phyloP scores from a whole-genome alignment of 1,140 invertebrate species.

The Diprion similis region DNA sequence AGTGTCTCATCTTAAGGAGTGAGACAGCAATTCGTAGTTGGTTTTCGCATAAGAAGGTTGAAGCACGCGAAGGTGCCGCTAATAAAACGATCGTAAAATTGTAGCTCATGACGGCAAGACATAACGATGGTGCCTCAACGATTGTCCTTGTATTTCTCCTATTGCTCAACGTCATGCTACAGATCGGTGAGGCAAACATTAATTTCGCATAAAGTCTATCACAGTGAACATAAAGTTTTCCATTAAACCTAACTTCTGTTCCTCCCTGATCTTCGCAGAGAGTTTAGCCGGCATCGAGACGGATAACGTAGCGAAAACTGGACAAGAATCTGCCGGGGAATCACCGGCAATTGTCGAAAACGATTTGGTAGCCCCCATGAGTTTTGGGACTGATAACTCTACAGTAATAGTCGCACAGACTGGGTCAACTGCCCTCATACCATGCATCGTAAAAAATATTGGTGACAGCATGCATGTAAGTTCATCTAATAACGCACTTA shows the following conservation, averaged over 20 bases:
- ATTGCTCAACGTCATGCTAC: neutral
- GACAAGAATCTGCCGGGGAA: neutral
- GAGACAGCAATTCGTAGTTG: no score
- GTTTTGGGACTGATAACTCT: conserved; percentile 83
- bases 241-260: no score
- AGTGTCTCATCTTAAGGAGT: neutral
- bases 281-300: neutral
- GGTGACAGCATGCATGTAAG: conserved; percentile 83
- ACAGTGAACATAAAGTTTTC: no score
- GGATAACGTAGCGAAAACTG: neutral
- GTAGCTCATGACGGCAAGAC: neutral
- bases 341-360: conserved; percentile 31
- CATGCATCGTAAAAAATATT: conserved; percentile 83
- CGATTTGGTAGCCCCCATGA: conserved; percentile 61
- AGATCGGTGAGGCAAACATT: neutral
- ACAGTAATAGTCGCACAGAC: conserved; percentile 81
- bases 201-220: no score
- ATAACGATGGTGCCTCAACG: neutral
- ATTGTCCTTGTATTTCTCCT: neutral
- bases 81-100: neutral
- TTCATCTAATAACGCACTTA: conserved; percentile 30
- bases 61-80: neutral
- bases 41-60: no score
- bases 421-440: conserved; percentile 80
- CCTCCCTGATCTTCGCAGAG: neutral